phyloP scores from a whole-genome alignment of 2,888 invertebrate genomes.

The Leptopterna dolabrata region DNA sequence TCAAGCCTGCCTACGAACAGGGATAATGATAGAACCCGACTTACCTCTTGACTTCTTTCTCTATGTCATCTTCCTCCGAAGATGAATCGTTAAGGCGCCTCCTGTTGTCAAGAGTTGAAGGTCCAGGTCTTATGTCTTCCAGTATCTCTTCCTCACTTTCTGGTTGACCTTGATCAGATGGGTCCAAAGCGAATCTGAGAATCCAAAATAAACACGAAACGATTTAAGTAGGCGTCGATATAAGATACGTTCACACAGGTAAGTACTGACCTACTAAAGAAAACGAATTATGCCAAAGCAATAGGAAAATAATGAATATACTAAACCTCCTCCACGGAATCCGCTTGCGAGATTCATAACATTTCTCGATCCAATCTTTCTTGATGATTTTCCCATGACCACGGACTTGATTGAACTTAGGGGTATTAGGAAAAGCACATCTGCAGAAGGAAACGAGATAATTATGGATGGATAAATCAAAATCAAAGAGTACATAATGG shows the following conservation, averaged over 20 bases:
- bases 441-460: slow-evolving; percentile 72
- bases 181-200: slow-evolving; percentile 71
- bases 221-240: too few relatives aligned
- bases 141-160: slow-evolving; percentile 72
- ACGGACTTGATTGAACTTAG: slow-evolving; percentile 82
- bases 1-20: too few relatives aligned
- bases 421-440: slow-evolving; percentile 90
- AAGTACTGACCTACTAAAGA: too few relatives aligned
- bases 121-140: slow-evolving; percentile 64
- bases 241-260: too few relatives aligned
- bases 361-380: slow-evolving; percentile 81
- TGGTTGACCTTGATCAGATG: slow-evolving; percentile 66
- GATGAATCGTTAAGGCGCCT: slow-evolving; percentile 45
- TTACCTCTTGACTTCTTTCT: slow-evolving; percentile 63
- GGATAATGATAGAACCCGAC: not conserved
- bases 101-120: slow-evolving; percentile 48
- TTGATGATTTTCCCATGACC: slow-evolving; percentile 75
- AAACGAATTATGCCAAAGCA: too few relatives aligned
- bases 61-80: slow-evolving; percentile 72
- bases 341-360: slow-evolving; percentile 72
- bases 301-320: too few relatives aligned
- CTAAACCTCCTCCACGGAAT: slow-evolving; percentile 73
- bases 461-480: too few relatives aligned
- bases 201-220: slow-evolving; percentile 22
- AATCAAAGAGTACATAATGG: not conserved